Evolutionary conservation across 1,140 invertebrate species (phyloP), one percentile per base, ranked within the genome.

Genomic region (Rhopalosiphum maidis): DNA sequence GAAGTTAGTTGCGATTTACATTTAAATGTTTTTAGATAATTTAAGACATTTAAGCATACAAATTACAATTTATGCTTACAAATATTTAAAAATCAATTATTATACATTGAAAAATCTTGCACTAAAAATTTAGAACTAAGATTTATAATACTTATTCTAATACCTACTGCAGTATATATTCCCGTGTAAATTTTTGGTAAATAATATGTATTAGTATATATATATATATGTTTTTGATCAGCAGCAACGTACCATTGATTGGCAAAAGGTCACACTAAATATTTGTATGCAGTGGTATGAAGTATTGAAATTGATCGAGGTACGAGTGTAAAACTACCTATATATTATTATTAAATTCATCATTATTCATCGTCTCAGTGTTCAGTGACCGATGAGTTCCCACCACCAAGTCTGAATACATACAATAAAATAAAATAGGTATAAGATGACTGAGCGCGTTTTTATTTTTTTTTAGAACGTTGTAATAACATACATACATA

Each of bases 301-400:
- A 23, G 15, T n/a, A 48, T 48, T 30, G n/a, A 87, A 87, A 87
- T 87, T 87, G 21, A 54, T 88, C 41, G n/a, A 88, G 30, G n/a
- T 83, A 22, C 82, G 41, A 41, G 83, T 85, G 22, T 85, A 43
- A 41, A 41, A 83, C n/a, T 25, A 41, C 83, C 7, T 41, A 41
- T 83, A 23, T 83, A 83, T 83, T 37, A 83, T 82, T 21, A 82
- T 83, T 83, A 37, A 37, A 23, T 37, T 23, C 22, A 41, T 83
- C 21, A 21, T 48, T 51, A 46, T 86, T 86, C 60, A 48, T 35
- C 86, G n/a, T 86, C 41, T 88, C 87, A n/a, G 21, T 23, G n/a
- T 85, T 43, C 83, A 35, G 37, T 37, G 83, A 41, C 83, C 30
- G 85, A 86, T 46, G 85, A 86, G 85, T 86, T 86, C 85, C 25